Evolutionary conservation across 2,797 vertebrate genomes (phyloP), one percentile per base, ranked within the genome.

Genomic region (Amazona finschi): DNA sequence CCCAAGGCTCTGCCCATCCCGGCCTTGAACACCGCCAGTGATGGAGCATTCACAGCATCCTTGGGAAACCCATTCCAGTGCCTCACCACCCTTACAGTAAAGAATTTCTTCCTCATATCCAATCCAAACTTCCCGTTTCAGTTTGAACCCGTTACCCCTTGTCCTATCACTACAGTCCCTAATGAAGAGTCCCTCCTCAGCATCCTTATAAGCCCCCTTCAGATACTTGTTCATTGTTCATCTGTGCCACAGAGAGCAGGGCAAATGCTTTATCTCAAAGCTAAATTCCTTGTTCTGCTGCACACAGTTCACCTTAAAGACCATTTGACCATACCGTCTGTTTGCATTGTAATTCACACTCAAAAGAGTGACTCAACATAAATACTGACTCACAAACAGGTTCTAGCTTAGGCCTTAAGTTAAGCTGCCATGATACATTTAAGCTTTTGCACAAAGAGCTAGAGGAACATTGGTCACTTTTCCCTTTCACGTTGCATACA

Each of bases 341-440:
- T 90, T 94, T 79, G 82, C 81, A 46, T 8, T 89, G 70, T 81
- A 82, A 90, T 41, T 66, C 88, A 64, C 69, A 11, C 75, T 53
- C 49, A 2, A 72, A 77, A 87, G 77, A 90, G 53, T 90, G 77
- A 90, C 49, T 91, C 88, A 95, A 91, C 78, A 92, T 69, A 80
- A 92, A 60, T 83, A 92, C 73, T 96, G 92, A 87, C 88, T 93
- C 70, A 60, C 0, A 7, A 65, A 55, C 70, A 77, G 69, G 49
- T 89, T 93, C 87, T 65, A 65, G 46, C 65, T 75, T 16, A 49
- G 73, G 60, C 62, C 53, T 66, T 6, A 13, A 82, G 12, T 47
- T 67, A 73, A 94, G 64, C 66, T 91, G 58, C 64, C 76, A 15
- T 31, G 43, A 60, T 31, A 62, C 49, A 8, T 38, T 27, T 38